Conservation (phyloP, 2,797 vertebrate genomes). For the Psittacula echo region DNA sequence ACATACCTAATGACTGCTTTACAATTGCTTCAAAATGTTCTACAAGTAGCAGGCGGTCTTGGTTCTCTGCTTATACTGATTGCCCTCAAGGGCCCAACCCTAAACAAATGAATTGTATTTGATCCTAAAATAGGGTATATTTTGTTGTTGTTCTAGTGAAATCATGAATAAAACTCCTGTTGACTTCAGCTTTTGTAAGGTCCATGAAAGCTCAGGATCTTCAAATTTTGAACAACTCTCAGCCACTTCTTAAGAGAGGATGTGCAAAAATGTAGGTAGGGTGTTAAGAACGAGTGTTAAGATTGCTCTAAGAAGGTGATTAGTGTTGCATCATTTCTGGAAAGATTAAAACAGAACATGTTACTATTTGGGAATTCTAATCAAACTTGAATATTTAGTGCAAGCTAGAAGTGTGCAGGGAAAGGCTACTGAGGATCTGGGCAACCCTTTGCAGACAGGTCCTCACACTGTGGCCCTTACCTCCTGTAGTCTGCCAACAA, state of each 20-base stretch:
- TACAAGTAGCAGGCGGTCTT: conserved; percentile 17
- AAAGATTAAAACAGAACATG: neutral
- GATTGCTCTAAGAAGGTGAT: neutral
- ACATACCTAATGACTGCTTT: conserved; percentile 46
- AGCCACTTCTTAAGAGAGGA: neutral
- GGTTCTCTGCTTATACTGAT: neutral
- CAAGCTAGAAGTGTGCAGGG: neutral
- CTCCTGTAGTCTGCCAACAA: neutral
- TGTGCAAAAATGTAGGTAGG: neutral
- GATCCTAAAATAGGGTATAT: neutral
- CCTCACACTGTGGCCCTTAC: neutral
- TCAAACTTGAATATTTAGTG: neutral
- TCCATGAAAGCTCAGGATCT: neutral
- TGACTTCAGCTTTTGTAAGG: neutral
- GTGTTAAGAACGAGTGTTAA: neutral
- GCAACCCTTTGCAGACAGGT: neutral
- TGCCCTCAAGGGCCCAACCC: neutral
- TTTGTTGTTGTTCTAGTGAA: neutral
- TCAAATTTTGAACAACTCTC: neutral
- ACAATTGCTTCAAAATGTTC: conserved; percentile 19
- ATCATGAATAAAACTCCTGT: neutral
- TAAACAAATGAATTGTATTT: neutral
- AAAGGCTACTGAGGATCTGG: neutral
- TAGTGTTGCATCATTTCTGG: neutral
- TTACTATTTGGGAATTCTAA: neutral